Evolutionary conservation across 1,140 invertebrate species (phyloP).

Genomic region (Zaprionus gabonicus): DNA sequence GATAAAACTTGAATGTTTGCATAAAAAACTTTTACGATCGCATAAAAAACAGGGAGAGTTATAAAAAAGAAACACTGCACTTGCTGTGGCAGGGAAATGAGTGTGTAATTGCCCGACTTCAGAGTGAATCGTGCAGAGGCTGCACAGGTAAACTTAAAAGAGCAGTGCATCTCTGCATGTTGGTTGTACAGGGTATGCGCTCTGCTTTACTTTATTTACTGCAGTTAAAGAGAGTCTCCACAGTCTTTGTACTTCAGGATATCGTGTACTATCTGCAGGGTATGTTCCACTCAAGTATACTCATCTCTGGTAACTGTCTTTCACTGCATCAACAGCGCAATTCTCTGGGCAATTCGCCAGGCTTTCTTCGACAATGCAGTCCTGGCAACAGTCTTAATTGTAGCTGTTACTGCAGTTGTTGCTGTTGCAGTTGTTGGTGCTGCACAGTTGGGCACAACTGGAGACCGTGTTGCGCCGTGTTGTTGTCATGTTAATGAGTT

Average conservation of each 20-base stretch:
- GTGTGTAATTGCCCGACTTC: no score
- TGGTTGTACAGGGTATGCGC: not conserved
- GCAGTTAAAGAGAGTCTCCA: no score
- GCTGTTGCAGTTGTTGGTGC: not conserved
- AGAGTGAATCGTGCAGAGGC: no score
- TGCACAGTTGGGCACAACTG: not conserved
- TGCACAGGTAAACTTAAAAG: no score
- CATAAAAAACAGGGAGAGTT: no score
- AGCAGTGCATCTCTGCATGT: not conserved
- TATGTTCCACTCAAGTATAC: not conserved
- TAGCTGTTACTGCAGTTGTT: not conserved
- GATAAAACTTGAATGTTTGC: no score
- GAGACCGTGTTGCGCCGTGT: not conserved
- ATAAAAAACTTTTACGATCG: no score
- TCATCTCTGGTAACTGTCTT: not conserved
- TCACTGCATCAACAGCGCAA: not conserved
- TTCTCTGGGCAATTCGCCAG: not conserved
- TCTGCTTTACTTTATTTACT: not conserved
- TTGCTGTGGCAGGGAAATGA: no score
- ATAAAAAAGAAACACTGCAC: no score
- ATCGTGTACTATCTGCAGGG: not conserved
- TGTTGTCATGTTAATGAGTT: conserved; percentile 17
- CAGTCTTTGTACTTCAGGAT: no score
- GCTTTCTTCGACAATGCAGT: not conserved
- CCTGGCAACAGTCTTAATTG: not conserved